A percentile compares a stretch with the other conserved stretches of the same genome.
Conservation (phyloP, 2,113 vertebrate genomes). For the Cricetomys ansorgei region DNA sequence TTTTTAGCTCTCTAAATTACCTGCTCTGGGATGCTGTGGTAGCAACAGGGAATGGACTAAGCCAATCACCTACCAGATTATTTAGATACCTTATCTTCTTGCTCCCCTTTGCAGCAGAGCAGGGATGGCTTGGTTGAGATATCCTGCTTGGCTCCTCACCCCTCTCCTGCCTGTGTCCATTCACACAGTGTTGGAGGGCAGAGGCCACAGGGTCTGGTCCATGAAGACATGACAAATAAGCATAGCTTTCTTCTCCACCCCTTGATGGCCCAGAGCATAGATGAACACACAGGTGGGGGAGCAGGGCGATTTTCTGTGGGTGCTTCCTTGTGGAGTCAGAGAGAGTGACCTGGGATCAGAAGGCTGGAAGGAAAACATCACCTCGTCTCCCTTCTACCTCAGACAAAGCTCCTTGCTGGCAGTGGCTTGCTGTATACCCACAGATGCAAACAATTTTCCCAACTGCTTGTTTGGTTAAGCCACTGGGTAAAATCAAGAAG, state of each 20-base stretch:
- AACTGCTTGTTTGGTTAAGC: not conserved
- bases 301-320: no score
- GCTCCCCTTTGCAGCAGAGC: not conserved
- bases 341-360: not conserved
- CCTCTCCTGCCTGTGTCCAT: not conserved
- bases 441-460: not conserved
- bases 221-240: not conserved
- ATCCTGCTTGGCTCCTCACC: not conserved
- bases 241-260: not conserved
- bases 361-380: not conserved
- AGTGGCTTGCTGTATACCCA: not conserved
- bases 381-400: not conserved
- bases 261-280: not conserved
- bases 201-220: not conserved
- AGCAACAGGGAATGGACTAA: not conserved
- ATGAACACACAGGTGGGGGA: not conserved
- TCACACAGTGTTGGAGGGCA: not conserved
- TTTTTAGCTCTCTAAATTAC: not conserved
- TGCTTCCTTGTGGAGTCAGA: not conserved
- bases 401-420: not conserved
- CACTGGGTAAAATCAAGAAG: not conserved
- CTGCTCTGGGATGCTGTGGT: not conserved
- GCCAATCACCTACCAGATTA: not conserved
- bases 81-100: not conserved
- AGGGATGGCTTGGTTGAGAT: not conserved